These are phyloP conservation scores for Rynchops niger DNA, from an alignment of 2,113 vertebrate species.

Conservation along the genomic window DNA sequence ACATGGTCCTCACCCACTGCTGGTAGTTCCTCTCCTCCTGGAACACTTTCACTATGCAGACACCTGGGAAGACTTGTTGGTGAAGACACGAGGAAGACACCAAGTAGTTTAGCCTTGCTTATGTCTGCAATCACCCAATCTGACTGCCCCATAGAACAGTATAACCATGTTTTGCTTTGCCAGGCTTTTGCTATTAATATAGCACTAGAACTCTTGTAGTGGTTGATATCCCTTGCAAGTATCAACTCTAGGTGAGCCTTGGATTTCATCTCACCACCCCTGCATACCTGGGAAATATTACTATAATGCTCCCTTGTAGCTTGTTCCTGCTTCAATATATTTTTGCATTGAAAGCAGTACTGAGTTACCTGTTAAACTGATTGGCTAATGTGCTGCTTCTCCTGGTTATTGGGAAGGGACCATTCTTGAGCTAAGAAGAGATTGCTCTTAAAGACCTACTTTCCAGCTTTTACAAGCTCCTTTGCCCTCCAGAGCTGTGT, in stretches of 20 bases:
- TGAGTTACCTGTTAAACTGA: neutral
- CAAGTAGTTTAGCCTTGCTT: neutral
- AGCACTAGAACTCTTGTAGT: neutral
- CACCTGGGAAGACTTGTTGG: neutral
- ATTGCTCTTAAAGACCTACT: neutral
- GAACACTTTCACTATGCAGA: neutral
- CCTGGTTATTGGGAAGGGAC: neutral
- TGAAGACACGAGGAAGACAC: neutral
- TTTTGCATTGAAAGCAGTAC: neutral
- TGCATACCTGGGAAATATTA: neutral
- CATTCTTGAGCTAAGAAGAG: neutral
- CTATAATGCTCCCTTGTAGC: neutral
- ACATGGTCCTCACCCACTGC: neutral
- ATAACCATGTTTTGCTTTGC: neutral
- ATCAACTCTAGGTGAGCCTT: neutral
- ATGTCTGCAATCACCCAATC: neutral
- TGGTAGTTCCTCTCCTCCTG: neutral
- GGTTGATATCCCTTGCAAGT: neutral
- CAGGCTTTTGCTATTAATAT: neutral
- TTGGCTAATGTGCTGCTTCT: neutral
- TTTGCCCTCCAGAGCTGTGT: neutral
- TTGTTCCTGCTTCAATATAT: neutral
- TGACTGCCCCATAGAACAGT: neutral
- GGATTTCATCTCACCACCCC: neutral
- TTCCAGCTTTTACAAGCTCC: neutral